Evolutionary conservation across 2,888 invertebrate species (phyloP).

Genomic region (Macaria notata): DNA sequence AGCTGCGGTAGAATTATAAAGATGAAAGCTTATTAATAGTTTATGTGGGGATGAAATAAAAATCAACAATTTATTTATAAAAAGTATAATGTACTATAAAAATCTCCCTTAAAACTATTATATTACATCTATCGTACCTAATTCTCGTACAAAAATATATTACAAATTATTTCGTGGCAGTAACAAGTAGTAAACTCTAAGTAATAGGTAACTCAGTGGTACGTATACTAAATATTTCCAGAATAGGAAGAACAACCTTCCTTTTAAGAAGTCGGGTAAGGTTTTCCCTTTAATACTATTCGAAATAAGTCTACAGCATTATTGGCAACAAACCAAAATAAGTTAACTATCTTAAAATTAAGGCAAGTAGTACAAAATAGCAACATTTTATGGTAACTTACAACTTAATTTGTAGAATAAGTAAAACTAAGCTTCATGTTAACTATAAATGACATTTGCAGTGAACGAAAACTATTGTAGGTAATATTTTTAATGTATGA

Average conservation of each 20-base stretch:
- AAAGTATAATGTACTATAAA: slow-evolving; percentile 56
- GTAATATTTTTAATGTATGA: too few species aligned
- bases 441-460: too few species aligned
- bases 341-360: slow-evolving; percentile 33
- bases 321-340: slow-evolving; percentile 48
- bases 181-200: slow-evolving; percentile 41
- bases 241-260: slow-evolving; percentile 40
- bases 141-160: slow-evolving; percentile 56
- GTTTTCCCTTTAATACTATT: slow-evolving; percentile 26
- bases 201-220: slow-evolving; percentile 21
- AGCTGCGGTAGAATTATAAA: too few species aligned
- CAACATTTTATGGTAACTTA: slow-evolving; percentile 18
- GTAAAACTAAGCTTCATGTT: too few species aligned
- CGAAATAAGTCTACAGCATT: slow-evolving; percentile 28
- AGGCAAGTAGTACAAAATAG: slow-evolving; percentile 27
- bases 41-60: slow-evolving; percentile 19
- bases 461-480: too few species aligned
- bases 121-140: slow-evolving; percentile 47
- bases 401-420: background rate
- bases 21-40: background rate
- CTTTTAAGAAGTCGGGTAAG: background rate
- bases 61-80: slow-evolving; percentile 42
- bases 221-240: slow-evolving; percentile 30
- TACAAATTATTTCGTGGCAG: slow-evolving; percentile 63
- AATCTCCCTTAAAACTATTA: slow-evolving; percentile 54